Conservation (phyloP, 1,140 invertebrate genomes). For the Cyrtorhinus lividipennis region DNA sequence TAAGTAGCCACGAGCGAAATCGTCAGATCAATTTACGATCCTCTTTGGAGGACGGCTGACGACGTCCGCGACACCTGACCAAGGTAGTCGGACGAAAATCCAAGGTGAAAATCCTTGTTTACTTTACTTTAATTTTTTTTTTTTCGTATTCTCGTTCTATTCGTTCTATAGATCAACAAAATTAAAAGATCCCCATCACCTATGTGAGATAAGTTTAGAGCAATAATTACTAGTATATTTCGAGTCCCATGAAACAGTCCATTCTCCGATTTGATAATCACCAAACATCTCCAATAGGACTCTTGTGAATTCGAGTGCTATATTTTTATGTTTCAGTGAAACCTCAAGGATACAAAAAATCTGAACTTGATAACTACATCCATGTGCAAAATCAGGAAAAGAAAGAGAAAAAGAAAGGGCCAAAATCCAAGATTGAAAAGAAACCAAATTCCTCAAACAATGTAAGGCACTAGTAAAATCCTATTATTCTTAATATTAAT, state of each 20-base stretch:
- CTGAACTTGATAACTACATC: slow-evolving; percentile 22
- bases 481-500: no score
- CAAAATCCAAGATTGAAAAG: slow-evolving; percentile 4
- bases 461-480: not conserved
- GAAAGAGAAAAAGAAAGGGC: slow-evolving; percentile 23
- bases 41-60: no score
- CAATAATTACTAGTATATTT: not conserved
- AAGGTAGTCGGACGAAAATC: no score
- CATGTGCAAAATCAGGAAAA: slow-evolving; percentile 16
- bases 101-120: no score
- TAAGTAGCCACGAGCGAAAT: no score
- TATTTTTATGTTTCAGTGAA: not conserved
- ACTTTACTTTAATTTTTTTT: no score
- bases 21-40: no score
- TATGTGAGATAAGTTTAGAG: not conserved
- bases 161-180: not conserved
- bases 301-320: not conserved
- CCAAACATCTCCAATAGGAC: not conserved
- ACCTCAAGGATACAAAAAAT: slow-evolving; percentile 21
- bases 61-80: no score
- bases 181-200: not conserved
- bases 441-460: not conserved
- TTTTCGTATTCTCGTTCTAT: no score
- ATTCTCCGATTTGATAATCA: not conserved
- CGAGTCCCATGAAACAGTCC: not conserved